Conservation (phyloP, 2,888 invertebrate species). For the Baccha elongata region DNA sequence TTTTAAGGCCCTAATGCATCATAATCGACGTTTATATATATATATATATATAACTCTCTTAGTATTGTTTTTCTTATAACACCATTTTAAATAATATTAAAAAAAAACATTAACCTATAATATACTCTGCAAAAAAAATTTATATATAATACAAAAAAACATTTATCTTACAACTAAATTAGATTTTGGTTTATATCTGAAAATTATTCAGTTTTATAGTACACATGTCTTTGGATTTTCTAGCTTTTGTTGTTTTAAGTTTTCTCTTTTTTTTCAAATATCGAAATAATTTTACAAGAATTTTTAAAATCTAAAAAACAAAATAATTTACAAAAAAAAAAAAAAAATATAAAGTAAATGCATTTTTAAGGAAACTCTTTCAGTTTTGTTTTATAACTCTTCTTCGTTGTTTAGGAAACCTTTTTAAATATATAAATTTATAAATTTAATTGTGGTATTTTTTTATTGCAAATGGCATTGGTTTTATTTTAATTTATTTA, state of each 20-base stretch:
- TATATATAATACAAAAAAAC: slow-evolving; percentile 50
- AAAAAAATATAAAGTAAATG: slow-evolving; percentile 60
- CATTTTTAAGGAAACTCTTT: slow-evolving; percentile 66
- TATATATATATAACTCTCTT: slow-evolving; percentile 59
- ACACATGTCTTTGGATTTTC: slow-evolving; percentile 75
- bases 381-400: slow-evolving; percentile 43
- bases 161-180: slow-evolving; percentile 53
- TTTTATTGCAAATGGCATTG: slow-evolving; percentile 47
- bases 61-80: slow-evolving; percentile 50
- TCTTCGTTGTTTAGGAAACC: slow-evolving; percentile 76
- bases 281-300: slow-evolving; percentile 48
- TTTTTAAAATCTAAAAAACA: slow-evolving; percentile 25
- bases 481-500: slow-evolving; percentile 24
- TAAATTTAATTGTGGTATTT: slow-evolving; percentile 23
- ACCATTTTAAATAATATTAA: slow-evolving; percentile 60
- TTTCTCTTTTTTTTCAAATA: slow-evolving; percentile 47
- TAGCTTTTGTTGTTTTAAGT: slow-evolving; percentile 72
- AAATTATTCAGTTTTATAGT: slow-evolving; percentile 71
- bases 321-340: slow-evolving; percentile 27
- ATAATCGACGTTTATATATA: slow-evolving; percentile 58
- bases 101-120: slow-evolving; percentile 69
- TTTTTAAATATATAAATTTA: slow-evolving; percentile 59
- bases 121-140: slow-evolving; percentile 66
- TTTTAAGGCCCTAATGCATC: slow-evolving; percentile 75
- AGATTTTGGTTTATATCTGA: slow-evolving; percentile 57